A percentile compares a stretch with the other conserved stretches of the same genome.
These are phyloP conservation scores for Halisarca cf. caerulea DNA, from an alignment of 37 sponge, comb jelly and placozoan genomes.

Conservation along the genomic window DNA sequence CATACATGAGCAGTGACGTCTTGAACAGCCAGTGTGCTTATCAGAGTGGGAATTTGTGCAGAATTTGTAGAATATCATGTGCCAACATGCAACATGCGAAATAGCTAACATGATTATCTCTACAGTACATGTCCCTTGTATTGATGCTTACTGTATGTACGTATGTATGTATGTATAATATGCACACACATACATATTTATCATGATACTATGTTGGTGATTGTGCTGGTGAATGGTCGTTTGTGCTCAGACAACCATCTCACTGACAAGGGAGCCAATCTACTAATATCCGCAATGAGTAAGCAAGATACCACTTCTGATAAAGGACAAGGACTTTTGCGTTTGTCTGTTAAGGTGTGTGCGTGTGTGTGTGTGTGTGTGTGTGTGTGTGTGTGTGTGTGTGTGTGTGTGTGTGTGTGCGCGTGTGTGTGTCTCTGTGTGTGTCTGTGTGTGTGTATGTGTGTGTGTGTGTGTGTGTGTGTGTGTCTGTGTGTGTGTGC, in stretches of 20 bases:
- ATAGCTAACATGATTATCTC: too few relatives aligned
- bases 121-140: too few relatives aligned
- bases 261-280: slow-evolving; percentile 4
- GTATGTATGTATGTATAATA: neutral
- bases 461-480: too few relatives aligned
- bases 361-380: neutral
- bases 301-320: neutral
- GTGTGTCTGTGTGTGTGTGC: too few relatives aligned
- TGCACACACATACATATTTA: too few relatives aligned
- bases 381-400: slow-evolving; percentile 5
- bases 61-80: too few relatives aligned
- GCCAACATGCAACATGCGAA: too few relatives aligned
- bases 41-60: too few relatives aligned
- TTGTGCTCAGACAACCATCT: slow-evolving; percentile 15
- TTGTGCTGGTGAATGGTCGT: too few relatives aligned
- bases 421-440: neutral
- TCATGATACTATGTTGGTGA: too few relatives aligned
- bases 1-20: too few relatives aligned
- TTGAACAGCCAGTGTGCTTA: too few relatives aligned
- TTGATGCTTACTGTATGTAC: neutral
- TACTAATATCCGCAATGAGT: neutral
- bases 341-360: slow-evolving; percentile 20
- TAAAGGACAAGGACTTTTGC: slow-evolving; percentile 14
- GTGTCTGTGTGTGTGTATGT: neutral
- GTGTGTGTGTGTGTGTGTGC: neutral